phyloP scores from a whole-genome alignment of 2,797 vertebrate species.

The Karalla daura region DNA sequence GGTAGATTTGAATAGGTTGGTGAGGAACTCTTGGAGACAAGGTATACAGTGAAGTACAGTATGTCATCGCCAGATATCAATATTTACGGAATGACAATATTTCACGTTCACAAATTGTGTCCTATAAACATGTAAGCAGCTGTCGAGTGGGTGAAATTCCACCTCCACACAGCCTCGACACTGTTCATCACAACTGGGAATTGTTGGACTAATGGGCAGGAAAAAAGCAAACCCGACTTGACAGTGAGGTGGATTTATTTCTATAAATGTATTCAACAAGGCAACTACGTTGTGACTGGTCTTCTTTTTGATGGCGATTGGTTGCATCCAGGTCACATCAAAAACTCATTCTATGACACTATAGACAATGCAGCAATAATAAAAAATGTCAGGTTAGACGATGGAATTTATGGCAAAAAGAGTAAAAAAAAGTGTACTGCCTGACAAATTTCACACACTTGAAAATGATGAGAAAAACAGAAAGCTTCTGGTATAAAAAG shows the following conservation, averaged over 20 bases:
- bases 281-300: conserved; percentile 10
- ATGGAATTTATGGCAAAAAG: background rate
- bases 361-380: conserved; percentile 5
- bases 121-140: conserved; percentile 47
- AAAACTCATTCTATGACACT: conserved; percentile 10
- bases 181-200: conserved; percentile 47
- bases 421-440: conserved; percentile 12
- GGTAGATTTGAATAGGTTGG: too few species aligned
- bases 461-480: background rate
- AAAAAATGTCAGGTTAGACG: conserved; percentile 10
- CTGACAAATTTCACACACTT: background rate
- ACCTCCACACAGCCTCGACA: conserved; percentile 21
- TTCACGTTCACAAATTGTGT: conserved; percentile 45
- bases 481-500: too few species aligned
- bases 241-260: conserved; percentile 16
- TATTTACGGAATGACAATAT: conserved; percentile 38
- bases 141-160: conserved; percentile 60
- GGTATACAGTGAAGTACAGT: background rate
- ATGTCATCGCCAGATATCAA: conserved; percentile 9
- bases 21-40: too few species aligned
- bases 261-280: conserved; percentile 13
- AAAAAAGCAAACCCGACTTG: conserved; percentile 34
- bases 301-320: conserved; percentile 24
- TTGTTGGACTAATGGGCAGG: conserved; percentile 46
- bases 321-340: conserved; percentile 16